Percentiles rank a stretch among this genome's conserved stretches.
These are phyloP conservation scores for Sebastes melanostomus DNA, from an alignment of 2,797 vertebrate species.

Conservation along the genomic window DNA sequence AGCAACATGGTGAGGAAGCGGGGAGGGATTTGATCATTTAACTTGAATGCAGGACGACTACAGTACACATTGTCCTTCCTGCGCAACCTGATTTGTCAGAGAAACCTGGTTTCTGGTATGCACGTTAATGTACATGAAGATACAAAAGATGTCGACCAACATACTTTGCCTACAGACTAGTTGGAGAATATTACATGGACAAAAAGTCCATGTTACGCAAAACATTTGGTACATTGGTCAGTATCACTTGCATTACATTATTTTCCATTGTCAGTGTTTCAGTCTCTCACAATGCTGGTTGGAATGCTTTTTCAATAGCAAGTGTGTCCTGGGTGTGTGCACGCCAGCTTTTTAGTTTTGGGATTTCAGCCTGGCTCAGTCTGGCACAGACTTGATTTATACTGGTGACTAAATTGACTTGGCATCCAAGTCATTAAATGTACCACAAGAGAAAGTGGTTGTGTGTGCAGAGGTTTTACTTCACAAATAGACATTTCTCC, in stretches of 20 bases:
- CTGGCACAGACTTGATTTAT: slow-evolving; percentile 27
- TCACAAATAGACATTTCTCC: neutral
- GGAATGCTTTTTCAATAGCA: neutral
- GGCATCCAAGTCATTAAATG: neutral
- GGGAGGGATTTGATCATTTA: slow-evolving; percentile 7
- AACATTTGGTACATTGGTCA: neutral
- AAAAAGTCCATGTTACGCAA: neutral
- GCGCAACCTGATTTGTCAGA: neutral
- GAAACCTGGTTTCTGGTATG: neutral
- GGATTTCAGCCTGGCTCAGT: slow-evolving; percentile 20
- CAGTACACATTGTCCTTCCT: neutral
- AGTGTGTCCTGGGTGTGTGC: neutral
- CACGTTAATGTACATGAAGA: neutral
- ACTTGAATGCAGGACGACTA: neutral
- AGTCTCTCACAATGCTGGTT: neutral
- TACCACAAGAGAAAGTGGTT: neutral
- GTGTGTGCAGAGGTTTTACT: neutral
- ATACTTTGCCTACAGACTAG: neutral
- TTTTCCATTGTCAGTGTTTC: neutral
- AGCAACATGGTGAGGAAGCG: neutral
- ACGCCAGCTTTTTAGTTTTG: neutral
- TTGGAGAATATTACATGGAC: neutral
- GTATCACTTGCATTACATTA: neutral
- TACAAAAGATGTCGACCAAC: neutral
- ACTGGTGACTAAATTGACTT: slow-evolving; percentile 6